Evolutionary conservation across 2,888 invertebrate genomes (phyloP), one percentile per base, ranked within the genome.

Genomic region (Sicus ferrugineus): DNA sequence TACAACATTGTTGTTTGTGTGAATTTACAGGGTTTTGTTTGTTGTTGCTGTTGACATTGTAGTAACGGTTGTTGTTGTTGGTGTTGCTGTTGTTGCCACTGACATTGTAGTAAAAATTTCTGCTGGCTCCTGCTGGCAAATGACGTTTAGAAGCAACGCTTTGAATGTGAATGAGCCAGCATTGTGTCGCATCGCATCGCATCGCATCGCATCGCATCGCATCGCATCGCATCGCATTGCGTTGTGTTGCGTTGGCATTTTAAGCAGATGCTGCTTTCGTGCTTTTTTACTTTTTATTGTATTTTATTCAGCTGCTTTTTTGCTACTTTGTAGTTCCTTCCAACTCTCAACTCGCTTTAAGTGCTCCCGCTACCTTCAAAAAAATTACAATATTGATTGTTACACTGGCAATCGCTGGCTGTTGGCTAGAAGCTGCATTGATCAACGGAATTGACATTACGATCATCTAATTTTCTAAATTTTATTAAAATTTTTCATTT

Each of bases 61-160:
- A n/a, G 46, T 28, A 46, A 28, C n/a, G 14, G 4, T 61, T 26
- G 21, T 16, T 50, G 21, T 52, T 50, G 2, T 11, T 30, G 34
- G n/a, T 30, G 5, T 19, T 34, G 23, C 31, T 28, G 50, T 59
- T 70, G 64, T 28, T 68, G 66, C 16, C 64, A 56, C 61, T 16
- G 61, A n/a, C 38, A 63, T 26, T 30, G 42, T 56, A 71, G 69
- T 59, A 66, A 61, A 67, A n/a, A n/a, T n/a, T 73, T 63, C 42
- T 52, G 59, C 23, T 67, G 48, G 28, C 16, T 21, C n/a, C 52
- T 63, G 56, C 54, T 54, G 61, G 58, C 46, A 59, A 67, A 67
- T 67, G 67, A 59, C 59, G 59, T 59, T 67, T 59, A 30, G 58
- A 28, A 38, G 30, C 46, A 31, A n/a, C 67, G 67, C n/a, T 26